phyloP scores from a whole-genome alignment of 2,888 invertebrate species.

The Machimus atricapillus region DNA sequence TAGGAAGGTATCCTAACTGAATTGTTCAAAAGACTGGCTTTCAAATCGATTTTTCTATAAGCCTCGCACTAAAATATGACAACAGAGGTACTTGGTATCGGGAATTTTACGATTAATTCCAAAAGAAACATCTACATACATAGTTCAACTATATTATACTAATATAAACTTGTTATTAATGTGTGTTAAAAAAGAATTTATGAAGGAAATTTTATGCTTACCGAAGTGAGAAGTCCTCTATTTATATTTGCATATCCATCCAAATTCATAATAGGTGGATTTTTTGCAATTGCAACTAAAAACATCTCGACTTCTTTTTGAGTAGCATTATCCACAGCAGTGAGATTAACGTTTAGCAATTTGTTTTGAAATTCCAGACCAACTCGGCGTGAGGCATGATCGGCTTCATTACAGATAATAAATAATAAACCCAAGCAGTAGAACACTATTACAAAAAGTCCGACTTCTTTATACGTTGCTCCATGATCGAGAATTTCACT shows the following conservation, averaged over 20 bases:
- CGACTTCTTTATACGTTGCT: constrained; percentile 74
- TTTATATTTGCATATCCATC: constrained; percentile 78
- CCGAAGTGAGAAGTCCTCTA: constrained; percentile 72
- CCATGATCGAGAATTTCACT: constrained; percentile 77
- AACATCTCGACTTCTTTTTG: constrained; percentile 78
- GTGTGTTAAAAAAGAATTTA: neutral
- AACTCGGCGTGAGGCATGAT: constrained; percentile 71
- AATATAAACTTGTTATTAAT: too few relatives aligned
- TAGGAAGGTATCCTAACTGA: too few relatives aligned
- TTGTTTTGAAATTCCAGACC: constrained; percentile 70
- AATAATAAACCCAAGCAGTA: constrained; percentile 75
- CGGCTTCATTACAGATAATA: constrained; percentile 78
- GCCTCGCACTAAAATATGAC: too few relatives aligned
- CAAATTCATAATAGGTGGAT: constrained; percentile 78
- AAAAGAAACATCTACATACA: too few relatives aligned
- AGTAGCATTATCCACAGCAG: constrained; percentile 70
- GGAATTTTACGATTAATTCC: too few relatives aligned
- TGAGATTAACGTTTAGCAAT: constrained; percentile 72
- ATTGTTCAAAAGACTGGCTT: too few relatives aligned
- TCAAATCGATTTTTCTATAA: too few relatives aligned
- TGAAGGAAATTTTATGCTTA: constrained; percentile 57
- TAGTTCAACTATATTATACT: too few relatives aligned
- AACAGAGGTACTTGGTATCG: too few relatives aligned
- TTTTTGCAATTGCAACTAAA: constrained; percentile 75
- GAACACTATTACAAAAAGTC: constrained; percentile 73